Evolutionary conservation across 2,797 vertebrate species (phyloP), one percentile per base, ranked within the genome.

Genomic region (Dendrocincla tyrannina): DNA sequence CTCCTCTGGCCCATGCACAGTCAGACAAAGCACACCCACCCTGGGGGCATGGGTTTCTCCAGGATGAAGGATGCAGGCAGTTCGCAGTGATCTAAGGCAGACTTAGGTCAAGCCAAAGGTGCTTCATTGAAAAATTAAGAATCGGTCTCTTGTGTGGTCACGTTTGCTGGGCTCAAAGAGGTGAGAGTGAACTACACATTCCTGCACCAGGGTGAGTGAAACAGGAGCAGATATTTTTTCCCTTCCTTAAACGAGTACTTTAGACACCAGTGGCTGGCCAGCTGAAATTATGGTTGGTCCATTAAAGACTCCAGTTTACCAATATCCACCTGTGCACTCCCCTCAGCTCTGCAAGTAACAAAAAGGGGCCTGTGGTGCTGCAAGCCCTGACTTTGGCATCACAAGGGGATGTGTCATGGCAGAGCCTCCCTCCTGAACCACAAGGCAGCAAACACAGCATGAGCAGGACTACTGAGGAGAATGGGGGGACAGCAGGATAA

Each of bases 111-210:
- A 74, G 28, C 32, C 28, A 79, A 89, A 76, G 55, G 47, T 47
- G 33, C 17, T 83, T 42, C 32, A 49, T 2, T 52, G 42, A 63
- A 88, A 89, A 59, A 70, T 59, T 53, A 58, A 58, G n/a, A 74
- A 53, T 53, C 53, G 8, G 1, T 77, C 7, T 27, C 39, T 79
- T 0, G 0, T 3, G 3, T 27, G 9, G 8, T 32, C 16, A 5
- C 8, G 5, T 30, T 56, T 72, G 39, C 72, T 68, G 58, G 53
- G 56, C 50, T 70, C 16, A 52, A 30, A 69, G 7, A 52, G 27
- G 22, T 0, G 7, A 56, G 33, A 50, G 2, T 37, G 39, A 91
- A 32, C 23, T 47, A 41, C 35, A 4, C 13, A 28, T 27, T 18
- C 32, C 24, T 42, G 15, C 11, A 24, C 3, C 13, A 85, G 33